phyloP scores from a whole-genome alignment of 2,888 invertebrate species.

The Pseudanteris insignis region DNA sequence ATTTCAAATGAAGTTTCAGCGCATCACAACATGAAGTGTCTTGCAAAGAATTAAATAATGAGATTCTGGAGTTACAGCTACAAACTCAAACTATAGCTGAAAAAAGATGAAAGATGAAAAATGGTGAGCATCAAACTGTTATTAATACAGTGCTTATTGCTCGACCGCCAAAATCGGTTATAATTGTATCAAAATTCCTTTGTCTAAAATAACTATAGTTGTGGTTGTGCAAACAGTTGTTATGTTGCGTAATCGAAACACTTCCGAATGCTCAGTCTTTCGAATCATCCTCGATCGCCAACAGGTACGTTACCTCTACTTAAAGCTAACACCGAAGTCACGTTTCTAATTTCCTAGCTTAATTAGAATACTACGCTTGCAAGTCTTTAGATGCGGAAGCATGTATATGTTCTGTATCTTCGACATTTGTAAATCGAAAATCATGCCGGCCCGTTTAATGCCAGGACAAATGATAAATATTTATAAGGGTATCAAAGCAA shows the following conservation, averaged over 20 bases:
- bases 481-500: slow-evolving; percentile 10
- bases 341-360: slow-evolving; percentile 52
- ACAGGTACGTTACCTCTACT: slow-evolving; percentile 45
- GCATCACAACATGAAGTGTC: no score
- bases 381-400: slow-evolving; percentile 62
- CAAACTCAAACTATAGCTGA: no score
- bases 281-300: slow-evolving; percentile 42
- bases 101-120: no score
- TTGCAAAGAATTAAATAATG: no score
- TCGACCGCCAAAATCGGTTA: no score
- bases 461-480: slow-evolving; percentile 11
- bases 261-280: slow-evolving; percentile 21
- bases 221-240: not conserved
- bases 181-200: no score
- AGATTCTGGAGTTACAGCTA: no score
- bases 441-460: slow-evolving; percentile 17
- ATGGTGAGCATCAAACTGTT: no score
- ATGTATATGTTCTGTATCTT: slow-evolving; percentile 48
- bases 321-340: slow-evolving; percentile 52
- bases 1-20: no score
- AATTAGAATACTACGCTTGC: slow-evolving; percentile 53
- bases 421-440: slow-evolving; percentile 24
- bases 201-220: no score
- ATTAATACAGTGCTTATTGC: no score
- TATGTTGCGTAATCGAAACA: slow-evolving; percentile 17